Evolutionary conservation across 2,113 vertebrate genomes (phyloP), one percentile per base, ranked within the genome.

Genomic region (Trogon surrucura): DNA sequence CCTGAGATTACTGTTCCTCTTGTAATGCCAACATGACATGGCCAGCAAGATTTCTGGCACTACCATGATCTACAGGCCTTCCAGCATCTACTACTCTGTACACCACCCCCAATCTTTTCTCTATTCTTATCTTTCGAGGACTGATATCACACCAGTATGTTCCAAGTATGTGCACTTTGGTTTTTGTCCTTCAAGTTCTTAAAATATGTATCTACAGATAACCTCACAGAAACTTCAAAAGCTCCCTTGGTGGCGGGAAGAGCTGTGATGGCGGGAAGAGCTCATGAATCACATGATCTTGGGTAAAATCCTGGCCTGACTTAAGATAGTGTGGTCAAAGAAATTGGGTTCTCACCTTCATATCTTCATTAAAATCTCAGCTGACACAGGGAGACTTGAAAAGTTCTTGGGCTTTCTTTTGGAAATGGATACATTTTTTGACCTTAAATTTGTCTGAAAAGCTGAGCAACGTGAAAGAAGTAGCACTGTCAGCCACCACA

Each of bases 1-100:
- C 47, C 57, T 47, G 30, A 73, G 62, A 65, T 80, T 45, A 32
- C 69, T 89, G 44, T 10, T 87, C 29, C 29, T 61, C 38, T 65
- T 85, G 66, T 34, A 85, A 79, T 36, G 62, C 57, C 66, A 91
- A 13, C 36, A 72, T 0, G 1, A 82, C 66, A 67, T 0, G 79
- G 48, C 23, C 84, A 91, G 81, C 54, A 69, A 75, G 57, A 73
- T 69, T 87, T 53, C 87, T 92, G 87, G 70, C 93, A 91, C 45
- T 3, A 45, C 56, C 0, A 0, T 57, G 61, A 65, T 53, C 30
- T 56, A 25, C 32, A 57, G 53, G 45, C 48, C 32, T 85, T 48
- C 73, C 41, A 82, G 57, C 21, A 69, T 10, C 11, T 22, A 56
- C 7, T 57, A 27, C 29, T n/a, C 21, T 1, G 1, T 27, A 41